Base-by-base conservation (phyloP, 2,113 vertebrate species). In the Zapornia atra region DNA sequence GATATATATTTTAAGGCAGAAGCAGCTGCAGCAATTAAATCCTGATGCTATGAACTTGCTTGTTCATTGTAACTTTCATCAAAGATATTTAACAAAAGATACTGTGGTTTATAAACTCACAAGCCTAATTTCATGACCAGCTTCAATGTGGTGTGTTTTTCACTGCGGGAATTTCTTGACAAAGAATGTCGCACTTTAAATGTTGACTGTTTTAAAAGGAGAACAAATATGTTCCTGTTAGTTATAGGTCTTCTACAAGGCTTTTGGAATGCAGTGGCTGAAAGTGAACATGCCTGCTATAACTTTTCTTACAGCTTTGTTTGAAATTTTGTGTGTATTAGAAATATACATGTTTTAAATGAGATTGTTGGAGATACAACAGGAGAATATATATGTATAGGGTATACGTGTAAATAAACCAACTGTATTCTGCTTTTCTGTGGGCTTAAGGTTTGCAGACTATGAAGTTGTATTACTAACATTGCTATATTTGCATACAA, bases 301-400 rank as follows among this genome's bases (percentile, higher is more conserved):
- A 42, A 15, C 1, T 59, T 79, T 68, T 71, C 6, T 78, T 2
- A 8, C 6, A 0, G 0, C 1, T 75, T 82, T 63, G 7, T 24
- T 63, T 9, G 20, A 66, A 17, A 5, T 71, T 71, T 59, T 66
- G 8, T 31, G 10, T n/a, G 6, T 26, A 16, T 66, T 54, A 66
- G 19, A 82, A 82, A 64, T 4, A 4, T 59, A 66, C 2, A 11
- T 1, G 0, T 72, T 75, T 71, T 75, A 82, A 92, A 60, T 50
- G 1, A 50, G 5, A 57, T 33, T 50, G 22, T 42, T 76, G 17
- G 16, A 71, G 12, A 40, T 36, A 26, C 0, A 2, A 42, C 29
- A 54, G 10, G 16, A 72, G 26, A 48, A 7, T 29, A 10, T 78
- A 11, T 53, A 25, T 54, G 4, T 33, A 7, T 50, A 26, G 79